Percentiles rank a stretch among this genome's conserved stretches.
Evolutionary conservation across 2,113 vertebrate species (phyloP).

Genomic region (Enhydra lutris): DNA sequence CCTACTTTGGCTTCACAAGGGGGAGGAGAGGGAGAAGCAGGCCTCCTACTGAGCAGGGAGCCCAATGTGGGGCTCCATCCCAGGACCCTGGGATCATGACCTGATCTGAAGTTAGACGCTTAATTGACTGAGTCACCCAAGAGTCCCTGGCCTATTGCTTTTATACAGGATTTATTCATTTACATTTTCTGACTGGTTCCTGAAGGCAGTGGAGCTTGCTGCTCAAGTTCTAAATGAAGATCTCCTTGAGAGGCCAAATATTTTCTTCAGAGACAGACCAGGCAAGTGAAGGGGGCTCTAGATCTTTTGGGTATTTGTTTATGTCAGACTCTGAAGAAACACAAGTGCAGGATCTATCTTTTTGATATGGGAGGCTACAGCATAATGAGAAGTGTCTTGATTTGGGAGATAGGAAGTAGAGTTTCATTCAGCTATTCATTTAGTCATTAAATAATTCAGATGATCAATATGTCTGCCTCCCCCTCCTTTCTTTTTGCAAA

Average conservation of each 20-base stretch:
- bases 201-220: background rate
- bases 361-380: background rate
- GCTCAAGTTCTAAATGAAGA: background rate
- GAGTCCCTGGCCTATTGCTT: background rate
- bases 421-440: background rate
- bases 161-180: background rate
- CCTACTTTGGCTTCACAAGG: background rate
- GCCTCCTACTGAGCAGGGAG: too few relatives aligned
- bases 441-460: background rate
- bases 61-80: too few relatives aligned
- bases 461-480: background rate
- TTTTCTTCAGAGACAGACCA: background rate
- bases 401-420: background rate
- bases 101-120: too few relatives aligned
- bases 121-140: too few relatives aligned
- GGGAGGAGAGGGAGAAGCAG: background rate
- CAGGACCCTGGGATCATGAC: too few relatives aligned
- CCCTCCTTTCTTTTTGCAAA: background rate
- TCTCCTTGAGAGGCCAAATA: background rate
- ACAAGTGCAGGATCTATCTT: background rate
- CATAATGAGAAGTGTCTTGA: background rate
- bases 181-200: background rate
- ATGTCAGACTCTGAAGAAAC: background rate
- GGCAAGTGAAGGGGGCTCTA: background rate
- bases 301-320: background rate